phyloP scores from a whole-genome alignment of 2,113 vertebrate species.

The Podilymbus podiceps region DNA sequence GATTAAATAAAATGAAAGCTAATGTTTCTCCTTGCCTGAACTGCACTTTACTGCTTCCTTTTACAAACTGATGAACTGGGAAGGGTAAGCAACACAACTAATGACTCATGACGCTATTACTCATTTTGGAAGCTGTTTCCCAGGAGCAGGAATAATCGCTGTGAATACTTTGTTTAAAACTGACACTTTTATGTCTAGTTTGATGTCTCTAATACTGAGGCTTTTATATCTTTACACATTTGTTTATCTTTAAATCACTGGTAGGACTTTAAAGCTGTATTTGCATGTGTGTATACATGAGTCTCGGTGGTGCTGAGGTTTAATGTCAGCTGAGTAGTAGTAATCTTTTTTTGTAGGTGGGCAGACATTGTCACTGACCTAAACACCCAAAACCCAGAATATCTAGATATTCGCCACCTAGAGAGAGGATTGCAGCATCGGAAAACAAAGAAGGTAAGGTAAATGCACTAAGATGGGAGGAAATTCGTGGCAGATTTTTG shows the following conservation, averaged over 20 bases:
- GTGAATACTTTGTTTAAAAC: background rate
- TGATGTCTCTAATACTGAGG: background rate
- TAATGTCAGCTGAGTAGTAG: background rate
- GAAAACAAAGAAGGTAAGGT: conserved; percentile 94
- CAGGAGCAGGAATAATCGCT: background rate
- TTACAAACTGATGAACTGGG: background rate
- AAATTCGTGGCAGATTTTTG: background rate
- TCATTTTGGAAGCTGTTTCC: background rate
- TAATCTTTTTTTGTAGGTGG: conserved; percentile 79
- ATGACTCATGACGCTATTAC: background rate
- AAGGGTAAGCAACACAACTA: background rate
- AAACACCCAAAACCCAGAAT: conserved; percentile 97
- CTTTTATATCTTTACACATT: background rate
- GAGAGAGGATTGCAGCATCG: conserved; percentile 93
- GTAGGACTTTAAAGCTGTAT: background rate
- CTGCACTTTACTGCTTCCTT: background rate
- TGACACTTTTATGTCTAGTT: background rate
- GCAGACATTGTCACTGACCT: conserved; percentile 93
- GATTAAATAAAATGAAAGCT: background rate
- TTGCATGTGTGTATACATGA: fast-evolving
- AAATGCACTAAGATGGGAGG: background rate
- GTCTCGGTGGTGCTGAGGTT: background rate
- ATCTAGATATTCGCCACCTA: conserved; percentile 93
- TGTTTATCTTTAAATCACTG: background rate
- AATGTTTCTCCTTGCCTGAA: background rate